Evolutionary conservation across 2,888 invertebrate species (phyloP).

Genomic region (Calephelis perditalis): DNA sequence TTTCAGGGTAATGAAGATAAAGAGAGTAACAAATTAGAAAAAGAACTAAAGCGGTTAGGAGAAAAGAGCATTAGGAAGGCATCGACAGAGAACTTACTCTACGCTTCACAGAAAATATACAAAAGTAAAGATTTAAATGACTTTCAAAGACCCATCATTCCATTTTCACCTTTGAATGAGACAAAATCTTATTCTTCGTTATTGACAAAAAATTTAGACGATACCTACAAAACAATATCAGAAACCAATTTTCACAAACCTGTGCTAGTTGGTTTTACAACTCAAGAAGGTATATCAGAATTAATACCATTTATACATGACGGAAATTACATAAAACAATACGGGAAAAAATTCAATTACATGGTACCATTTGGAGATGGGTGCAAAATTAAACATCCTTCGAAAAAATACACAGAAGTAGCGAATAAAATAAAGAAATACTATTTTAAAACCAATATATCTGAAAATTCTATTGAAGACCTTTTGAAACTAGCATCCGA

Average conservation of each 20-base stretch:
- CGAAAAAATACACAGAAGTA: slow-evolving; percentile 43
- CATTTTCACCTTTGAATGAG: slow-evolving; percentile 58
- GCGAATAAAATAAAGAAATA: slow-evolving; percentile 46
- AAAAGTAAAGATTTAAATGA: slow-evolving; percentile 49
- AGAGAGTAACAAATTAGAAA: slow-evolving; percentile 45
- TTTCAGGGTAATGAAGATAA: slow-evolving; percentile 44
- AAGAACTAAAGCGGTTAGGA: slow-evolving; percentile 40
- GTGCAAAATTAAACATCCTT: slow-evolving; percentile 47
- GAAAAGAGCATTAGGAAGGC: slow-evolving; percentile 37
- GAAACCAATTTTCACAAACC: slow-evolving; percentile 39
- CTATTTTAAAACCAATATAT: slow-evolving; percentile 51
- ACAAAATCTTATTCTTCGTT: slow-evolving; percentile 42
- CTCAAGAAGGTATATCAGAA: slow-evolving; percentile 69
- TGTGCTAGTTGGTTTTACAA: slow-evolving; percentile 69
- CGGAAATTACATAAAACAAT: slow-evolving; percentile 47
- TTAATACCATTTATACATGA: slow-evolving; percentile 59
- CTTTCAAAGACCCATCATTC: slow-evolving; percentile 55
- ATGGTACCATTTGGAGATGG: slow-evolving; percentile 59
- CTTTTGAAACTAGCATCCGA: slow-evolving; percentile 64
- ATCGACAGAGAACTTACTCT: slow-evolving; percentile 44
- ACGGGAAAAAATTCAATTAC: slow-evolving; percentile 51
- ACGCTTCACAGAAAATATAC: slow-evolving; percentile 50
- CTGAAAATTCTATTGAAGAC: slow-evolving; percentile 45
- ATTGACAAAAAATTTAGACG: slow-evolving; percentile 37
- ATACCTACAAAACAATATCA: slow-evolving; percentile 33